Percentiles rank a stretch among this genome's conserved stretches.
Evolutionary conservation across 2,888 invertebrate species (phyloP).

Genomic region (Pinctada fucata): DNA sequence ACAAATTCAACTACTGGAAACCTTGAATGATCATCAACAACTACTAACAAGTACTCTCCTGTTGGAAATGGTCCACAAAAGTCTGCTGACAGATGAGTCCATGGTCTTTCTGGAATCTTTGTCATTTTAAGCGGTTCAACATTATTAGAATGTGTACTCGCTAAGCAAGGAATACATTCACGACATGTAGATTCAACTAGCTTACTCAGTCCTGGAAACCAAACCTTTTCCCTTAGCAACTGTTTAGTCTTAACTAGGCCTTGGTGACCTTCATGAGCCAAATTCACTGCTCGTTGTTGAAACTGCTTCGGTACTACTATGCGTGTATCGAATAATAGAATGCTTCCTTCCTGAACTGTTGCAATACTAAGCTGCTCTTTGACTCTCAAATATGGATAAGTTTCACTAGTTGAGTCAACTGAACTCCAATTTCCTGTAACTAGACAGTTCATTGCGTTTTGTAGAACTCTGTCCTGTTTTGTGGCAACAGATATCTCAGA

Average conservation of each 20-base stretch:
- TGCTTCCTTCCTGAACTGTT: not conserved
- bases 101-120: constrained; percentile 38
- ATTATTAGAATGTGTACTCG: not conserved
- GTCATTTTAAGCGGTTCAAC: constrained; percentile 42
- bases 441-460: constrained; percentile 16
- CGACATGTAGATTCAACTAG: constrained; percentile 34
- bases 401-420: not conserved
- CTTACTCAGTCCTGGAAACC: constrained; percentile 23
- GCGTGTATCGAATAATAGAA: constrained; percentile 8
- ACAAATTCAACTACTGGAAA: constrained; percentile 48
- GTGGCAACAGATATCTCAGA: constrained; percentile 34
- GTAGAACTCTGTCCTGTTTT: constrained; percentile 2
- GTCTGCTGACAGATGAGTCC: constrained; percentile 37
- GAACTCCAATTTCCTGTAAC: not conserved
- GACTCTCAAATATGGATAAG: not conserved
- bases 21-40: constrained; percentile 49
- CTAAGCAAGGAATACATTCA: constrained; percentile 38
- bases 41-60: constrained; percentile 45
- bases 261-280: constrained; percentile 57
- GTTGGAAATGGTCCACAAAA: constrained; percentile 39
- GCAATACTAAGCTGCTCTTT: not conserved
- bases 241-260: constrained; percentile 54
- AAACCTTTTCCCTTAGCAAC: constrained; percentile 43
- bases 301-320: constrained; percentile 47
- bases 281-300: constrained; percentile 37